Conservation (phyloP, 2,113 vertebrate species). For the Heptranchias perlo region DNA sequence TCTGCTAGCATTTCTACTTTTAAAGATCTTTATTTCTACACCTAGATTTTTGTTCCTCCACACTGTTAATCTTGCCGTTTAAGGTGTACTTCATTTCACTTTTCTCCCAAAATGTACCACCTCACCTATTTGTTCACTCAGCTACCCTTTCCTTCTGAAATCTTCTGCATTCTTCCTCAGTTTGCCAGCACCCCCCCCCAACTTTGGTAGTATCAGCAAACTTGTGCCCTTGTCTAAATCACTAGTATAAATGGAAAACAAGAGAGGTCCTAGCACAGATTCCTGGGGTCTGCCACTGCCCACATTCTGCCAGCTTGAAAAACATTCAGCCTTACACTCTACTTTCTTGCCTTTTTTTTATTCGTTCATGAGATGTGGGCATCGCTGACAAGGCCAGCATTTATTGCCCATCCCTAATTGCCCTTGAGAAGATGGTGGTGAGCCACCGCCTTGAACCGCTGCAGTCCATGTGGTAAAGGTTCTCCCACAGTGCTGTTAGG, state of each 20-base stretch:
- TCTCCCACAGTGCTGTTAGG: too few relatives aligned
- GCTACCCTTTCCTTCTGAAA: neutral
- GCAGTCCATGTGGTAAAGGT: too few relatives aligned
- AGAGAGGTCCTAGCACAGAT: neutral
- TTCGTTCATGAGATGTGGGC: too few relatives aligned
- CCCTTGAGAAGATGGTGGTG: too few relatives aligned
- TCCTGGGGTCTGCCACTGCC: neutral
- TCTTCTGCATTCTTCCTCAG: neutral
- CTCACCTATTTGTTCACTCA: too few relatives aligned
- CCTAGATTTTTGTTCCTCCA: neutral
- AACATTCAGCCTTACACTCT: neutral
- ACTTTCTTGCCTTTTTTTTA: too few relatives aligned
- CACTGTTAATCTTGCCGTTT: neutral
- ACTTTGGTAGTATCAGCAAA: too few relatives aligned
- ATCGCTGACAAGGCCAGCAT: too few relatives aligned
- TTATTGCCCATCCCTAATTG: too few relatives aligned
- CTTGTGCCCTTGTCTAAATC: neutral
- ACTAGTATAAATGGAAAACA: neutral
- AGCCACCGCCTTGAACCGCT: too few relatives aligned
- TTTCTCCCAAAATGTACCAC: neutral
- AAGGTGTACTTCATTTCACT: neutral
- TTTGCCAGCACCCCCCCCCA: neutral
- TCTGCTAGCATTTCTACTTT: too few relatives aligned
- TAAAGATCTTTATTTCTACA: neutral
- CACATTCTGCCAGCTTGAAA: neutral